Percentiles rank a stretch among this genome's conserved stretches.
These are phyloP conservation scores for Lepetodrilus schrolli DNA, from an alignment of 2,888 invertebrate species.

Conservation along the genomic window DNA sequence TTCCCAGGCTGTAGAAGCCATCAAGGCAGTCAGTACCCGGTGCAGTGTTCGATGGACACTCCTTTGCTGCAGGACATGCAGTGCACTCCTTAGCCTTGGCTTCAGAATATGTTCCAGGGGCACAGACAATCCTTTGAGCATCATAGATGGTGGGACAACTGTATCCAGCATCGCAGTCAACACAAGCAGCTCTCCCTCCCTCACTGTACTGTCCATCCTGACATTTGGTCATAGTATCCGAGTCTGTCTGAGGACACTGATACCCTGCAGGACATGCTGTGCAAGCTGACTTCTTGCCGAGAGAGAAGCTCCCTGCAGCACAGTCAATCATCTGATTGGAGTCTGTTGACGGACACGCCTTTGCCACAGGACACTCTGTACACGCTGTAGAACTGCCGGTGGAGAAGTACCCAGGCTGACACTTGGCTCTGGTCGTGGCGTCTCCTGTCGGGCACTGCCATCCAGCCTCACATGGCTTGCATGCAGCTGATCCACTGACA, in stretches of 20 bases:
- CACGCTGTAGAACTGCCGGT: constrained; percentile 51
- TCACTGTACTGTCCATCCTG: constrained; percentile 61
- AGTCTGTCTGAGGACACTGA: constrained; percentile 54
- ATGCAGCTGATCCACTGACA: constrained; percentile 41
- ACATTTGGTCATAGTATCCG: constrained; percentile 56
- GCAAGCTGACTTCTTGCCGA: constrained; percentile 55
- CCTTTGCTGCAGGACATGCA: constrained; percentile 66
- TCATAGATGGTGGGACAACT: constrained; percentile 68
- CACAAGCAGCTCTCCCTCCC: constrained; percentile 63
- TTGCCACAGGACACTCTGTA: constrained; percentile 65
- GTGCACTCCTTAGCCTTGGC: constrained; percentile 60
- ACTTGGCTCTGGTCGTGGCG: constrained; percentile 57
- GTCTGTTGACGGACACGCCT: constrained; percentile 60
- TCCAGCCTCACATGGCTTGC: constrained; percentile 58
- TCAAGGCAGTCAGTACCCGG: constrained; percentile 59
- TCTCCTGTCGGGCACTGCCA: constrained; percentile 56
- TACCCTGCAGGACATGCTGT: constrained; percentile 67
- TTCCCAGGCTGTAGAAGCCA: constrained; percentile 69
- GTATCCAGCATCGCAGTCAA: constrained; percentile 67
- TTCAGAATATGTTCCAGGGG: constrained; percentile 62
- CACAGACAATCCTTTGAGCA: constrained; percentile 49
- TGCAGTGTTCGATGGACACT: constrained; percentile 58
- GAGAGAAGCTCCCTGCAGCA: constrained; percentile 60
- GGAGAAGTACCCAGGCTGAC: constrained; percentile 62
- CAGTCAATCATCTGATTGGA: constrained; percentile 49